Percentiles rank a stretch among this genome's conserved stretches.
Conservation (phyloP, 37 sponge, comb jelly and placozoan species). For the Halichondria panicea region DNA sequence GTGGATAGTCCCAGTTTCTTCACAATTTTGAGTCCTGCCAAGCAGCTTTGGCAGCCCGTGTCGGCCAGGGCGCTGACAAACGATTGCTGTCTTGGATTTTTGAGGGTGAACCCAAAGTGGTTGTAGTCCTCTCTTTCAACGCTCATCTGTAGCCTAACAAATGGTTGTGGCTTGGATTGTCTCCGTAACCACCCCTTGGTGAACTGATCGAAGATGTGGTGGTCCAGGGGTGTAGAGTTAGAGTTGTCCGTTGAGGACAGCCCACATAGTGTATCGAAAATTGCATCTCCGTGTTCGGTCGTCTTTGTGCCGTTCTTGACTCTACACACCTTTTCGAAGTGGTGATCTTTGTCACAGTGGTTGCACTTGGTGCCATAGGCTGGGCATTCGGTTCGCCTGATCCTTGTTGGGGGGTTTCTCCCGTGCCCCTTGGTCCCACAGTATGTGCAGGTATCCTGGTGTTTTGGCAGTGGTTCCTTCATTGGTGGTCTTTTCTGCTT, state of each 20-base stretch:
- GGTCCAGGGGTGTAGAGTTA: slow-evolving; percentile 18
- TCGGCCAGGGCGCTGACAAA: slow-evolving; percentile 43
- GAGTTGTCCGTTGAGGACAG: slow-evolving; percentile 22
- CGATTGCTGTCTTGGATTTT: slow-evolving; percentile 10
- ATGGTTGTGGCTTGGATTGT: slow-evolving; percentile 30
- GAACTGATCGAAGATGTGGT: slow-evolving; percentile 28
- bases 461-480: slow-evolving; percentile 19
- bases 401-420: slow-evolving; percentile 29
- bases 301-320: too few species aligned
- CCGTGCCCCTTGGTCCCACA: slow-evolving; percentile 40
- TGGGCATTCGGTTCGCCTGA: slow-evolving; percentile 43
- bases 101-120: slow-evolving; percentile 30
- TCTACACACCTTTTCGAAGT: slow-evolving; percentile 35
- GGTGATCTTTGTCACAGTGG: slow-evolving; percentile 26
- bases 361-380: slow-evolving; percentile 32
- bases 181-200: slow-evolving; percentile 34
- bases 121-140: slow-evolving; percentile 32
- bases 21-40: slow-evolving; percentile 26
- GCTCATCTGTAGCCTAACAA: slow-evolving; percentile 25
- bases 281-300: slow-evolving; percentile 18
- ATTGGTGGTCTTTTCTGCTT: slow-evolving; percentile 16
- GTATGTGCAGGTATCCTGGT: slow-evolving; percentile 30
- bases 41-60: slow-evolving; percentile 33
- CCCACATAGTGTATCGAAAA: slow-evolving; percentile 31
- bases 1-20: slow-evolving; percentile 27